Evolutionary conservation across 2,888 invertebrate species (phyloP).

Genomic region (Priocnemis perturbator): DNA sequence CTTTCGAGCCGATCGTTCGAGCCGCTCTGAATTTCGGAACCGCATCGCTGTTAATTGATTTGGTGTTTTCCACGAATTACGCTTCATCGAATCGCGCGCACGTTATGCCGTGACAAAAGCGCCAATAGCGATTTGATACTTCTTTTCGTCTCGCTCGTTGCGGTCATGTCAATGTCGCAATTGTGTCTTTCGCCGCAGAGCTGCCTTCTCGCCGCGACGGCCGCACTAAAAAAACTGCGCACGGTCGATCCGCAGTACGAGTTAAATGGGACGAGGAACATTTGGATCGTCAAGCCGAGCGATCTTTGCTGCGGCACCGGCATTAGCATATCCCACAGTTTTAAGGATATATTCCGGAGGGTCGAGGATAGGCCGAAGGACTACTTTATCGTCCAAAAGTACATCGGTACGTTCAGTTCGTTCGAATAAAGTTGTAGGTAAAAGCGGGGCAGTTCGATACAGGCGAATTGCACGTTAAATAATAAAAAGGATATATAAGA

Average conservation of each 20-base stretch:
- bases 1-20: no score
- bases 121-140: no score
- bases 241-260: slow-evolving; percentile 65
- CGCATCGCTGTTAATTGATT: no score
- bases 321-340: slow-evolving; percentile 86
- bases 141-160: no score
- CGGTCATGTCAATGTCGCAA: background rate
- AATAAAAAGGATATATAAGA: no score
- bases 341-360: slow-evolving; percentile 83
- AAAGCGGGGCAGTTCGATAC: no score
- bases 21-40: no score
- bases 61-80: no score
- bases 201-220: background rate
- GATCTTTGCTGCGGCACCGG: slow-evolving; percentile 89
- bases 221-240: slow-evolving; percentile 43
- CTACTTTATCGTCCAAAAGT: slow-evolving; percentile 91
- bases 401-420: slow-evolving; percentile 82
- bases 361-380: slow-evolving; percentile 78
- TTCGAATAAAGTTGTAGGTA: no score
- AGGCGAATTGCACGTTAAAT: no score
- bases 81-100: no score
- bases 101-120: no score
- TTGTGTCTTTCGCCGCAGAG: background rate
- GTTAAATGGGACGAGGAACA: slow-evolving; percentile 86
- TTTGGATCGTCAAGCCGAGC: slow-evolving; percentile 94